Percentiles rank a stretch among this genome's conserved stretches.
Conservation (phyloP, 2,113 vertebrate genomes). For the Equus quagga region DNA sequence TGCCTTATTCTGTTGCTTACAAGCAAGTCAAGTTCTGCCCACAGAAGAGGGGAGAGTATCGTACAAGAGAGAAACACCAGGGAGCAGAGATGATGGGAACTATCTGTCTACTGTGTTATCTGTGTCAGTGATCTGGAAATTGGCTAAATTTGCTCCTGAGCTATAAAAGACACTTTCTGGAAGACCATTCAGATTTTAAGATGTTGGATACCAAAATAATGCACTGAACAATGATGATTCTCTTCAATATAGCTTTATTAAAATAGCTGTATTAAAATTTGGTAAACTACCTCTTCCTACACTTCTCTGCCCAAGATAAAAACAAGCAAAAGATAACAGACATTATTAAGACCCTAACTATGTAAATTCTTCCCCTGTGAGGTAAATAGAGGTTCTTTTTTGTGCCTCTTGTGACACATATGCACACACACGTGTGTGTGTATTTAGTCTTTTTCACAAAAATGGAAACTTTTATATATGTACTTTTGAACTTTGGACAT, state of each 20-base stretch:
- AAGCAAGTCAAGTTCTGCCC: not conserved
- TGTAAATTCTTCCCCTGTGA: not conserved
- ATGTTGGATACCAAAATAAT: not conserved
- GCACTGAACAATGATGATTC: not conserved
- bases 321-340: not conserved
- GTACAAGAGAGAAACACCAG: not conserved
- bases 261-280: slow-evolving; percentile 25
- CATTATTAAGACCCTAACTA: not conserved
- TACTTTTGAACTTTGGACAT: not conserved
- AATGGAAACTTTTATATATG: not conserved
- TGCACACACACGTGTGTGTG: not conserved
- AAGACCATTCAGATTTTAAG: not conserved
- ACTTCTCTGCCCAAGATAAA: not conserved
- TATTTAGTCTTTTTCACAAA: not conserved
- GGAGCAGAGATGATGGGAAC: not conserved
- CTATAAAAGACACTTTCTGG: not conserved
- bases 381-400: not conserved
- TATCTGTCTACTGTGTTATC: not conserved
- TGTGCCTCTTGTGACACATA: not conserved
- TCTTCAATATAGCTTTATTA: slow-evolving; percentile 1
- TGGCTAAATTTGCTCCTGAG: not conserved
- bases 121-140: not conserved
- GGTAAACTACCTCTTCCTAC: not conserved
- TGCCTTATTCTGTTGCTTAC: not conserved
- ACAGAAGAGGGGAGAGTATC: not conserved